Evolutionary conservation across 2,797 vertebrate species (phyloP), one percentile per base, ranked within the genome.

Genomic region (Leptatherina wallacei): DNA sequence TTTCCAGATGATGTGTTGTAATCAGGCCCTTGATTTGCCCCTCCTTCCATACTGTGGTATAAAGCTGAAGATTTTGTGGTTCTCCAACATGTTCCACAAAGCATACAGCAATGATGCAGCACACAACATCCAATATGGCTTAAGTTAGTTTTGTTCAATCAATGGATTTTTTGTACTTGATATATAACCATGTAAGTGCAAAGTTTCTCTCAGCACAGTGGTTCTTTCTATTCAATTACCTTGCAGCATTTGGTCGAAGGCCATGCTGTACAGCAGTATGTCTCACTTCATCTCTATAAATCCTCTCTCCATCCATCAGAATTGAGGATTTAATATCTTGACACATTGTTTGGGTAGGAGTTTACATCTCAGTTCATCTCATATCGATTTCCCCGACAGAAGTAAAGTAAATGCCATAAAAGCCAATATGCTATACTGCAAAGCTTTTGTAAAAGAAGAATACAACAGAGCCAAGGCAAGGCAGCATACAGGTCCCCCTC

Each of bases 331-430:
- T 80, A 84, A 69, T 77, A 75, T 90, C 71, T 67, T 10, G 61
- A 86, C 84, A 82, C 80, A 70, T 52, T 75, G 77, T 69, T 85
- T 22, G 1, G 35, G 52, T 60, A 52, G 61, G 76, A 85, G 74
- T 69, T 82, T 79, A 76, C 32, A 65, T 73, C 71, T 65, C 62
- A 24, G 68, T 89, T 88, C 70, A 66, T 82, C 65, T 82, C 9
- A 4, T 75, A 88, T 89, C 4, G 86, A 88, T 91, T 90, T 84
- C 66, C 30, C 60, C 40, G 68, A 70, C 77, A 75, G 72, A 85
- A 85, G 71, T 74, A 24, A 47, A 72, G 54, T 72, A 58, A 72
- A 40, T 81, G 74, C 77, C 74, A 74, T 89, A 83, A 84, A 85
- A 83, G 66, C 70, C 71, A 66, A 69, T 75, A 77, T 82, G 74